Conservation (phyloP, 2,888 invertebrate species). For the Tiliacea aurago region DNA sequence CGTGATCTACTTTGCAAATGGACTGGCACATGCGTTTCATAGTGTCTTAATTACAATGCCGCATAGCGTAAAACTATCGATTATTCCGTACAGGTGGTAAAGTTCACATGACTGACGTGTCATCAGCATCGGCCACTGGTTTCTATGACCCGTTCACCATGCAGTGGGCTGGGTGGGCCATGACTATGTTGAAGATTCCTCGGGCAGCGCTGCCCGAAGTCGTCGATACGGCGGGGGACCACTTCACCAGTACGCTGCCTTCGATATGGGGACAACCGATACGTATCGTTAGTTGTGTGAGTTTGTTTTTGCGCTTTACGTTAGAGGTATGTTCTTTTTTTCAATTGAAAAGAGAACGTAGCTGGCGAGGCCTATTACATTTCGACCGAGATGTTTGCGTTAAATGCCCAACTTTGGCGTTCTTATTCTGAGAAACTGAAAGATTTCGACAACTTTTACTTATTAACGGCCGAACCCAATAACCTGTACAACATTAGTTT, state of each 20-base stretch:
- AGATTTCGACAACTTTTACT: too few relatives aligned
- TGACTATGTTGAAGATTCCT: slow-evolving; percentile 94
- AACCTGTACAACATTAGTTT: too few relatives aligned
- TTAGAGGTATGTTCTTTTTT: not conserved
- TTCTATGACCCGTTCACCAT: slow-evolving; percentile 98
- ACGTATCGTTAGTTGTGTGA: slow-evolving; percentile 94
- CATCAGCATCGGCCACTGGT: slow-evolving; percentile 97
- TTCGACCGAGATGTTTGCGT: too few relatives aligned
- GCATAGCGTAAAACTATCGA: slow-evolving; percentile 37
- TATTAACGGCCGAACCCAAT: too few relatives aligned
- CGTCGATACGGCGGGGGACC: slow-evolving; percentile 93
- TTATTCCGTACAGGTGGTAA: slow-evolving; percentile 79
- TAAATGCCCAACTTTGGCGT: too few relatives aligned
- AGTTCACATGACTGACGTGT: slow-evolving; percentile 95
- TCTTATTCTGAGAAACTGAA: too few relatives aligned
- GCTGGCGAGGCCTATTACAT: not conserved
- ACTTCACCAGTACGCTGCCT: slow-evolving; percentile 92
- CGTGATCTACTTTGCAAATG: slow-evolving; percentile 6
- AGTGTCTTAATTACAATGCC: slow-evolving; percentile 8
- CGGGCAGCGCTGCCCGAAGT: slow-evolving; percentile 94
- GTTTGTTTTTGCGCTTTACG: slow-evolving; percentile 67
- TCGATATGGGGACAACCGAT: slow-evolving; percentile 94
- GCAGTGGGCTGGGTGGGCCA: slow-evolving; percentile 95
- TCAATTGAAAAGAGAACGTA: not conserved
- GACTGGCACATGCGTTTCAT: slow-evolving; percentile 19